These are phyloP conservation scores for Taphrorychus bicolor DNA, from an alignment of 2,888 invertebrate genomes.

Conservation along the genomic window DNA sequence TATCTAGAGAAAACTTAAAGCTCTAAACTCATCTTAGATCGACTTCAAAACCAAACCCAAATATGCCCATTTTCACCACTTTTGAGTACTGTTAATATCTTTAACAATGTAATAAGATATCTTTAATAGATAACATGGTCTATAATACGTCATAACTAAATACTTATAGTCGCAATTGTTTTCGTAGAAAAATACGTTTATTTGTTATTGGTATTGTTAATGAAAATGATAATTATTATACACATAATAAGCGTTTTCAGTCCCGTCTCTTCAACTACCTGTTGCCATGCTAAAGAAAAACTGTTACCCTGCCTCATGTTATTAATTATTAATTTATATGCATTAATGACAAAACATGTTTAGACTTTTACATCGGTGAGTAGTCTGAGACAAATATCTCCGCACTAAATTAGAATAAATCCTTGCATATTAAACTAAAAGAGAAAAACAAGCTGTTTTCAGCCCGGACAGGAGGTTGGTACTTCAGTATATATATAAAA, in stretches of 20 bases:
- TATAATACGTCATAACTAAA: too few relatives aligned
- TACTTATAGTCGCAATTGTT: background rate
- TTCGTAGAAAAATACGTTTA: background rate
- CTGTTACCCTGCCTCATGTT: background rate
- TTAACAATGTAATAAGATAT: too few relatives aligned
- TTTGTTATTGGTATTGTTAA: too few relatives aligned
- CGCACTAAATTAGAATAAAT: conserved; percentile 3
- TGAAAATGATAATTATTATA: background rate
- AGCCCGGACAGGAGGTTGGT: background rate
- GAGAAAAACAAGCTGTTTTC: background rate
- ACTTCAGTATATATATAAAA: background rate
- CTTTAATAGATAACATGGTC: too few relatives aligned
- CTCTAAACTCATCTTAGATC: too few relatives aligned
- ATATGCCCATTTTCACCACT: too few relatives aligned
- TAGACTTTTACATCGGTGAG: background rate
- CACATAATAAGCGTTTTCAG: background rate
- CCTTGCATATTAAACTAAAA: background rate
- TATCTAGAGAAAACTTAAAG: too few relatives aligned
- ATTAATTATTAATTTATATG: background rate
- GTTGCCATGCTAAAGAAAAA: background rate
- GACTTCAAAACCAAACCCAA: too few relatives aligned
- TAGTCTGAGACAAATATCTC: background rate
- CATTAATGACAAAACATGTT: background rate
- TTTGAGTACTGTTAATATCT: too few relatives aligned
- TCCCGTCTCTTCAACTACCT: background rate